A percentile compares a stretch with the other conserved stretches of the same genome.
Conservation (phyloP, 2,888 invertebrate genomes). For the Aspidiotus destructor region DNA sequence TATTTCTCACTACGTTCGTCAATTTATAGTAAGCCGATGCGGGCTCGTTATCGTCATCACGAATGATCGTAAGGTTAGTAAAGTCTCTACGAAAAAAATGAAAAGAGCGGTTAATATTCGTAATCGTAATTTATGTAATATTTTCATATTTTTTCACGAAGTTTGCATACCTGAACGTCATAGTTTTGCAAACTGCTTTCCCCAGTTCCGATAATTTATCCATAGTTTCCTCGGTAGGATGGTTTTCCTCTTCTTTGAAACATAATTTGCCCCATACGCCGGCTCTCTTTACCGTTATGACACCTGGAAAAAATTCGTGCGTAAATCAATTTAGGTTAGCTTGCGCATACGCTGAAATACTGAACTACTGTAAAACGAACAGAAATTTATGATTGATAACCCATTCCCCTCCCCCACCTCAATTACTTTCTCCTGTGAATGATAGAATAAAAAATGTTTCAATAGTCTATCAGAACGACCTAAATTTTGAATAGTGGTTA, state of each 20-base stretch:
- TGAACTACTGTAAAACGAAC: too few relatives aligned
- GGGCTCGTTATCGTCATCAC: neutral
- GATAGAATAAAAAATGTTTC: too few relatives aligned
- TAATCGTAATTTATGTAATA: neutral
- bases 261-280: constrained; percentile 71
- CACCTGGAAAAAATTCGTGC: constrained; percentile 45
- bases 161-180: constrained; percentile 58
- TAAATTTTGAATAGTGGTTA: too few relatives aligned
- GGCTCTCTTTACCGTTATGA: constrained; percentile 61
- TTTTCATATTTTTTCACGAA: neutral
- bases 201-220: constrained; percentile 62
- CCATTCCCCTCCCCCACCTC: too few relatives aligned
- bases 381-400: too few relatives aligned
- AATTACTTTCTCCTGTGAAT: too few relatives aligned
- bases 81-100: constrained; percentile 15
- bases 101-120: neutral
- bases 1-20: constrained; percentile 19
- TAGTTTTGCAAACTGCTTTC: constrained; percentile 62
- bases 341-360: neutral
- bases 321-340: neutral
- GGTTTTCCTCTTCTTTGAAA: constrained; percentile 50
- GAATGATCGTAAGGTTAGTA: constrained; percentile 4
- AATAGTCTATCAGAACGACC: too few relatives aligned
- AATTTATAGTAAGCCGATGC: constrained; percentile 16
- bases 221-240: constrained; percentile 48